phyloP scores from a whole-genome alignment of 2,113 vertebrate genomes.

The Podilymbus podiceps region DNA sequence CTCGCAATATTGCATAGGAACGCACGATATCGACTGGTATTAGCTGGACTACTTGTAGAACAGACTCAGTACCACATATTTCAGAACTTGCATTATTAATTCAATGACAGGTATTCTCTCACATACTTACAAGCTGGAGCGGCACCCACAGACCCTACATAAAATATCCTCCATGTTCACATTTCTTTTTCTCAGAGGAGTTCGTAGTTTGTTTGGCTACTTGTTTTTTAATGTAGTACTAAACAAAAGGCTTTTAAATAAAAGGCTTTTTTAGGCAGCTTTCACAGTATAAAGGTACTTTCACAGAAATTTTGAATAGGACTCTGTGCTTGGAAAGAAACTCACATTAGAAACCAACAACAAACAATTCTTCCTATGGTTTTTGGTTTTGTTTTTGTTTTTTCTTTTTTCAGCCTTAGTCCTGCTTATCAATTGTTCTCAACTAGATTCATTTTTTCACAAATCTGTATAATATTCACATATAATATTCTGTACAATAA shows the following conservation, averaged over 20 bases:
- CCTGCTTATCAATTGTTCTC: not conserved
- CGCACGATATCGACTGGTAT: not conserved
- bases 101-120: not conserved
- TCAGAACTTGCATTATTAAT: not conserved
- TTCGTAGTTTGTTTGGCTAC: not conserved
- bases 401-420: not conserved
- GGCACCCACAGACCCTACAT: rapidly evolving
- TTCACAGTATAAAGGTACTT: not conserved
- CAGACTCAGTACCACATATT: not conserved
- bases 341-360: not conserved
- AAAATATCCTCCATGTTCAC: not conserved
- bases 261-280: not conserved
- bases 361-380: not conserved
- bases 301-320: not conserved
- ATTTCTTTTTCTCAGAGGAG: not conserved
- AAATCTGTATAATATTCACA: not conserved
- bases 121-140: not conserved
- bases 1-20: not conserved
- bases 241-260: not conserved
- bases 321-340: not conserved
- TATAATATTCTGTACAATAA: no score
- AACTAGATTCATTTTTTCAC: not conserved
- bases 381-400: not conserved
- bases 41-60: not conserved
- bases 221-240: not conserved